Evolutionary conservation across 2,113 vertebrate species (phyloP).

Genomic region (Noctilio leporinus): DNA sequence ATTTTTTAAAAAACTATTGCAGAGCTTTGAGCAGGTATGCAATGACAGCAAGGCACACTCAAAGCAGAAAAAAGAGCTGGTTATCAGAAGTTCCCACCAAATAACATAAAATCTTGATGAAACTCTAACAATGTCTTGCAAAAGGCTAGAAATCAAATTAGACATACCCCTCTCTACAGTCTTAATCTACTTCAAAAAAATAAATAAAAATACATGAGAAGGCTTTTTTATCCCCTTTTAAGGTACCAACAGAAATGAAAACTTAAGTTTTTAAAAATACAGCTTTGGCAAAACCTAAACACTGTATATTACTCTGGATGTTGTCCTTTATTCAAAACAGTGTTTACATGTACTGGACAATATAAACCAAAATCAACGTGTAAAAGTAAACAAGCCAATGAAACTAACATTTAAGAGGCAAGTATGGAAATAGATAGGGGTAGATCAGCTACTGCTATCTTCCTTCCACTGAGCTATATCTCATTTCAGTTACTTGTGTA

Average conservation of each 20-base stretch:
- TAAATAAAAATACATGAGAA: background rate
- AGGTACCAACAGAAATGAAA: background rate
- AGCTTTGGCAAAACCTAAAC: background rate
- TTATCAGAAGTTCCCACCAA: background rate
- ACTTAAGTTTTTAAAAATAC: background rate
- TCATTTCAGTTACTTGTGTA: constrained; percentile 60
- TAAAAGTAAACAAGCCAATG: background rate
- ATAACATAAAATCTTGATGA: background rate
- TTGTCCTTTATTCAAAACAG: constrained; percentile 31
- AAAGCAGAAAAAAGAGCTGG: background rate
- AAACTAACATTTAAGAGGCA: constrained; percentile 43
- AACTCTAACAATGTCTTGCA: background rate
- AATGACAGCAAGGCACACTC: background rate
- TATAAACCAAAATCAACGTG: background rate
- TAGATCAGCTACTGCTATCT: constrained; percentile 26
- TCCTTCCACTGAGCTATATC: constrained; percentile 38
- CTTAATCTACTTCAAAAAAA: background rate
- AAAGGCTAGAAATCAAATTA: background rate
- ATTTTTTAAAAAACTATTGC: background rate
- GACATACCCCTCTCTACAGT: background rate
- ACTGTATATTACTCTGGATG: background rate
- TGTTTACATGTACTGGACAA: background rate
- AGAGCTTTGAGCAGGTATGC: background rate
- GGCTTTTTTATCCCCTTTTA: background rate
- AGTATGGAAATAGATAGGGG: constrained; percentile 44